Evolutionary conservation across 2,888 invertebrate genomes (phyloP), one percentile per base, ranked within the genome.

Genomic region (Tenthredo distinguenda): DNA sequence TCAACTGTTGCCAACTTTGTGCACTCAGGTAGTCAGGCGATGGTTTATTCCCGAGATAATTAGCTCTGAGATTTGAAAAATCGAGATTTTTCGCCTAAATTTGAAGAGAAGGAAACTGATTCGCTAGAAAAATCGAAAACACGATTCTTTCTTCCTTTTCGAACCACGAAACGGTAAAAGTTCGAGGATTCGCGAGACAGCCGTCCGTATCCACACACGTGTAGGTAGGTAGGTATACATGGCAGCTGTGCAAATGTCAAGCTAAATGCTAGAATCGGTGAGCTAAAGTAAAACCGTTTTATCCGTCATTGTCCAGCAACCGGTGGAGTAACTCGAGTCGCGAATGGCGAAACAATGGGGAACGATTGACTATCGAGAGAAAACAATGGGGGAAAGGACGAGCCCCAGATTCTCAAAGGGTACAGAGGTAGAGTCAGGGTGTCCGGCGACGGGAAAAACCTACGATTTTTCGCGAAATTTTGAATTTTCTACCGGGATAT

Each of bases 331-430:
- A 62, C 18, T 55, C 62, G 26, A 10, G 21, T 34, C 34, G 34
- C 34, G 12, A 74, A 74, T 21, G n/a, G 0, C 40, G 31, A 50
- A 77, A 77, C 50, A 77, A 77, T 55, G 18, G 55, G 74, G 74
- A 40, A 55, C 50, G 50, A 77, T 77, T 77, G 50, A 77, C 76
- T 77, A 50, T 77, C 26, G 9, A 18, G 21, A 18, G 31, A 31
- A 77, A 50, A 77, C 76, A 77, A 77, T 50, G 76, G 76, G 7
- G 47, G 10, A 6, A 71, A 43, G 26, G 62, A 62, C 12, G 26
- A 26, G 26, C 26, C 62, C 62, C 12, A 21, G 62, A 62, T 62
- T 26, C 21, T 62, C 10, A 21, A 62, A 62, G 26, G 26, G 62
- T 26, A 62, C 12, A 9, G 4, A 62, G 1, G 50, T 50, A 50